Conservation (phyloP, 2,888 invertebrate species). For the Neoitamus cyanurus region DNA sequence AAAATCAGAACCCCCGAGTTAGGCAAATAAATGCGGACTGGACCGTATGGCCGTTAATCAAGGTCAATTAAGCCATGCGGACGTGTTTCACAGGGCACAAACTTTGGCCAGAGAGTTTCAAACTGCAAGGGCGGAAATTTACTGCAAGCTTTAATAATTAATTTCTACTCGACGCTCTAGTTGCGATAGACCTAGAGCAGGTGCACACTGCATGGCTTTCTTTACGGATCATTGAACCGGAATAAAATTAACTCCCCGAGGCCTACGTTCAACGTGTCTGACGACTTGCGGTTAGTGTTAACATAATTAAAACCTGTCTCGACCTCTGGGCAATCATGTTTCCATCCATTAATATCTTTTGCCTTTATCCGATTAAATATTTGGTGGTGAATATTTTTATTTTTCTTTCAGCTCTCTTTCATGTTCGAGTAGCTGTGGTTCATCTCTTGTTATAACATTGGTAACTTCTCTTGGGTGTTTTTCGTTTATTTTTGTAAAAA, state of each 20-base stretch:
- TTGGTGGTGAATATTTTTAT: background rate
- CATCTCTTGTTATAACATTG: too few species aligned
- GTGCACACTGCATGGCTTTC: background rate
- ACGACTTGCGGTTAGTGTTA: background rate
- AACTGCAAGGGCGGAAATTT: background rate
- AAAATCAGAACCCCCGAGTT: background rate
- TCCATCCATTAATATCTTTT: background rate
- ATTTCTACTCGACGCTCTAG: background rate
- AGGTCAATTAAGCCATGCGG: slow-evolving; percentile 11
- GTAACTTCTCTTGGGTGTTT: too few species aligned
- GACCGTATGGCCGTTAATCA: background rate
- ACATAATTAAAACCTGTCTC: background rate
- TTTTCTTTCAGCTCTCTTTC: too few species aligned
- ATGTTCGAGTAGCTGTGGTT: too few species aligned
- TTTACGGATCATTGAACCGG: background rate
- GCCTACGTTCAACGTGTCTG: background rate
- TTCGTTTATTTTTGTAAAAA: too few species aligned
- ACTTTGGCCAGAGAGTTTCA: background rate
- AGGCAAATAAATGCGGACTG: background rate
- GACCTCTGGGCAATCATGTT: background rate
- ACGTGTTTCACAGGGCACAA: background rate
- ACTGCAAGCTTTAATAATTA: background rate
- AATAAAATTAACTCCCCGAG: background rate
- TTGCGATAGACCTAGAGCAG: background rate
- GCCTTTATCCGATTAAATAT: background rate